phyloP scores from a whole-genome alignment of 2,888 invertebrate genomes.

The Caenorhabditis virilis region DNA sequence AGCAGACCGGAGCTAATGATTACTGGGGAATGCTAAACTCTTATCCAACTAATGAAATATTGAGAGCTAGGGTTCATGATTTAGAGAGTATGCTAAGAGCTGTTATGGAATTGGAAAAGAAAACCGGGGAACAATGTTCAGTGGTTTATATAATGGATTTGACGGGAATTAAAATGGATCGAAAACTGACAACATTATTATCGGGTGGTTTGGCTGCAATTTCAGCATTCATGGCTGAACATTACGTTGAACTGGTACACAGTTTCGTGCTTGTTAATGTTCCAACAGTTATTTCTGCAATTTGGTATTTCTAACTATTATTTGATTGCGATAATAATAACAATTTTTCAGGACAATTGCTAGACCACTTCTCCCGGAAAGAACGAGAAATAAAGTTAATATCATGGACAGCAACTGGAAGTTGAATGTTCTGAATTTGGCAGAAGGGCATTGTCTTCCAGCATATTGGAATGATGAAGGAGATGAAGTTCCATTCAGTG shows the following conservation, averaged over 20 bases:
- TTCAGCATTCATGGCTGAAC: slow-evolving; percentile 65
- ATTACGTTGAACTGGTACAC: slow-evolving; percentile 63
- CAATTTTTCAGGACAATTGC: slow-evolving; percentile 56
- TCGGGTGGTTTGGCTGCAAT: slow-evolving; percentile 59
- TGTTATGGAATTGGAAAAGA: slow-evolving; percentile 63
- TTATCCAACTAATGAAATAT: slow-evolving; percentile 61
- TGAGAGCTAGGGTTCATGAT: slow-evolving; percentile 61
- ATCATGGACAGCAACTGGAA: slow-evolving; percentile 58
- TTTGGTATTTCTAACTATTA: slow-evolving; percentile 35
- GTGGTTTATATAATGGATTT: slow-evolving; percentile 67
- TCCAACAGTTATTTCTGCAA: slow-evolving; percentile 60
- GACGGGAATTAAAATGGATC: slow-evolving; percentile 60
- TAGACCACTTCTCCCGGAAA: slow-evolving; percentile 61
- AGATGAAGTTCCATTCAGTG: slow-evolving; percentile 52
- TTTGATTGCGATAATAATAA: neutral
- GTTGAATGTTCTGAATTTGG: slow-evolving; percentile 58
- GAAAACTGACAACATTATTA: slow-evolving; percentile 48
- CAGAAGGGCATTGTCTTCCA: slow-evolving; percentile 57
- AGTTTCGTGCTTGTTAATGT: slow-evolving; percentile 66
- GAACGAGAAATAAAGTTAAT: slow-evolving; percentile 59
- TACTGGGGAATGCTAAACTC: slow-evolving; percentile 65
- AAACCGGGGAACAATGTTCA: slow-evolving; percentile 61
- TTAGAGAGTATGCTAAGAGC: slow-evolving; percentile 62
- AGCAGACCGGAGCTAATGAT: slow-evolving; percentile 63
- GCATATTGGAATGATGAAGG: slow-evolving; percentile 64